Evolutionary conservation across 1,140 invertebrate genomes (phyloP), one percentile per base, ranked within the genome.

Genomic region (Bombus breviceps): DNA sequence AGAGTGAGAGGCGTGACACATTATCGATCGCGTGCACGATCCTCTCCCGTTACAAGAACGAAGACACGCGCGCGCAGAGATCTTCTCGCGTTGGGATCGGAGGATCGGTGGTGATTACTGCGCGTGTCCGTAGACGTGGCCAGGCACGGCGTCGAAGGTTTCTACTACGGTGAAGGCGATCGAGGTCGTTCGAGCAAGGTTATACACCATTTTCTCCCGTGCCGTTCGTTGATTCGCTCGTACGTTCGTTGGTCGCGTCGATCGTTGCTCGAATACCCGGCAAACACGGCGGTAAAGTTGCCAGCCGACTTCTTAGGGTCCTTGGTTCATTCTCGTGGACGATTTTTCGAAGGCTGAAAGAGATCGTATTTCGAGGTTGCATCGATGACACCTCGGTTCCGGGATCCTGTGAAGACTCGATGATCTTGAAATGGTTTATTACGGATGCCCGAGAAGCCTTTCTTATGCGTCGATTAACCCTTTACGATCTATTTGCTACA

Each of bases 171-270:
- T 92, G 93, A 94, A 94, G 94, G 94, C 93, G 92, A 94, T 94
- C 93, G 94, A 94, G 94, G 94, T 92, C 92, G 92, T 91, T 86
- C 87, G 90, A 89, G 91, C 94, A 94, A 94, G 94, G 94, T 94
- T 94, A 77, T 88, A 93, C 89, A 93, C 92, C 92, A 94, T 94
- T 94, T 94, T 94, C 93, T 92, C 91, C 81, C 78, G 64, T 78
- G 85, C 39, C 59, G 79, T 77, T 78, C 83, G 74, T 85, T 32
- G 84, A 73, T 62, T 81, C 59, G 71, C 66, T 37, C 41, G 59
- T 25, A 15, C 82, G 66, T 47, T 9, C 47, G 53, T 80, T 32
- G 25, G 18, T 41, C 47, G 28, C 13, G 22, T n/a, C 47, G 79
- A n/a, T 62, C 69, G 69, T 43, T 47, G 25, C 57, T 85, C 83